Evolutionary conservation across 1,140 invertebrate species (phyloP).

Genomic region (Bombus turneri): DNA sequence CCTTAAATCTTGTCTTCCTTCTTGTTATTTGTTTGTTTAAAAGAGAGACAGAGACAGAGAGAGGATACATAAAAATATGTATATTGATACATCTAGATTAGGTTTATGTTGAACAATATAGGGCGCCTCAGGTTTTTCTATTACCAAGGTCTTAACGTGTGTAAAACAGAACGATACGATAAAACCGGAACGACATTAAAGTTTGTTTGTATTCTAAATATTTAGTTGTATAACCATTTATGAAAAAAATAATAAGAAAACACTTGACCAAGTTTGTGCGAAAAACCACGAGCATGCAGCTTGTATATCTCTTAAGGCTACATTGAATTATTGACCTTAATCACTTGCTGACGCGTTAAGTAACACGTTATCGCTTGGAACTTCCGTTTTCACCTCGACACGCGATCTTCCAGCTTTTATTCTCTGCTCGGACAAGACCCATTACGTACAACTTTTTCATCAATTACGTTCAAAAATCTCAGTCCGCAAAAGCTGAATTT

Average conservation of each 20-base stretch:
- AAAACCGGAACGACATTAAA: no score
- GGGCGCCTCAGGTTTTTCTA: no score
- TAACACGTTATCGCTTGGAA: slow-evolving; percentile 47
- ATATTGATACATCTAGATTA: no score
- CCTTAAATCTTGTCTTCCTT: no score
- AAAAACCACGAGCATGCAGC: not conserved
- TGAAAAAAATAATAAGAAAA: slow-evolving; percentile 3
- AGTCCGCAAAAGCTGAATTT: not conserved
- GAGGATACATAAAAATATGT: no score
- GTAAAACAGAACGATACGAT: no score
- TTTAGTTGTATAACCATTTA: not conserved
- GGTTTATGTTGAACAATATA: no score
- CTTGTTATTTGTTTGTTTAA: no score
- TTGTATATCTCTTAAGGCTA: slow-evolving; percentile 28
- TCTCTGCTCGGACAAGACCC: not conserved
- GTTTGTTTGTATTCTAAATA: no score
- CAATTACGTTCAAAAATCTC: not conserved
- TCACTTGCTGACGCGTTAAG: slow-evolving; percentile 48
- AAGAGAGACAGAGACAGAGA: no score
- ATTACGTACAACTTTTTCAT: not conserved
- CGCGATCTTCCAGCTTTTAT: slow-evolving; percentile 15
- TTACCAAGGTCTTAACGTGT: no score
- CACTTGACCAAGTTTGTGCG: not conserved
- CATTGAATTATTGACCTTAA: slow-evolving; percentile 50
- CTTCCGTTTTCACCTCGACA: slow-evolving; percentile 51